phyloP scores from a whole-genome alignment of 2,888 invertebrate genomes.

The Meiosimyza platycephala region DNA sequence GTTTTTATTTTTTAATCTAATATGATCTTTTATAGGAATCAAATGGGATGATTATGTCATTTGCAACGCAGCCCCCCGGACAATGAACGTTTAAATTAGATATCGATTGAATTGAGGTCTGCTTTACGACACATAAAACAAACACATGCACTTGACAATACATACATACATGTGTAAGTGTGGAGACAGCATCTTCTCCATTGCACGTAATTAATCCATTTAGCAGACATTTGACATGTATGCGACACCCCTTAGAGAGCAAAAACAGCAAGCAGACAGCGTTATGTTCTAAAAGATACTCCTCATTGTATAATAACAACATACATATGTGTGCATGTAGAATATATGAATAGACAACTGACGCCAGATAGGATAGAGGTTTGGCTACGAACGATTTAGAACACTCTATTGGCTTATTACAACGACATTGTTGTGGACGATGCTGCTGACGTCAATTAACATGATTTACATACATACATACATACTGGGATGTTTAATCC shows the following conservation, averaged over 20 bases:
- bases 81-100: too few species aligned
- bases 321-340: not conserved
- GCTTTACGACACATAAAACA: not conserved
- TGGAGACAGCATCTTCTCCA: not conserved
- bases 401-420: not conserved
- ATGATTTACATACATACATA: not conserved
- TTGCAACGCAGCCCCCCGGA: too few species aligned
- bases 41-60: too few species aligned
- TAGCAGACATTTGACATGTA: constrained; percentile 33
- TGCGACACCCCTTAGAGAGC: constrained; percentile 24
- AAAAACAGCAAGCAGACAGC: not conserved
- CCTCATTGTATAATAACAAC: not conserved
- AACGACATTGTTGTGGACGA: too few species aligned
- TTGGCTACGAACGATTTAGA: not conserved
- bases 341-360: not conserved
- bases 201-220: constrained; percentile 47
- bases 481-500: not conserved
- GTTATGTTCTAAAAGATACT: too few species aligned
- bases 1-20: too few species aligned
- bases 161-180: not conserved
- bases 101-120: constrained; percentile 29
- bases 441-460: not conserved
- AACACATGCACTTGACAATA: not conserved
- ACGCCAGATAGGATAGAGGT: not conserved
- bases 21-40: too few species aligned